These are phyloP conservation scores for Poeciliopsis occidentalis DNA, from an alignment of 2,113 vertebrate species.

Conservation along the genomic window DNA sequence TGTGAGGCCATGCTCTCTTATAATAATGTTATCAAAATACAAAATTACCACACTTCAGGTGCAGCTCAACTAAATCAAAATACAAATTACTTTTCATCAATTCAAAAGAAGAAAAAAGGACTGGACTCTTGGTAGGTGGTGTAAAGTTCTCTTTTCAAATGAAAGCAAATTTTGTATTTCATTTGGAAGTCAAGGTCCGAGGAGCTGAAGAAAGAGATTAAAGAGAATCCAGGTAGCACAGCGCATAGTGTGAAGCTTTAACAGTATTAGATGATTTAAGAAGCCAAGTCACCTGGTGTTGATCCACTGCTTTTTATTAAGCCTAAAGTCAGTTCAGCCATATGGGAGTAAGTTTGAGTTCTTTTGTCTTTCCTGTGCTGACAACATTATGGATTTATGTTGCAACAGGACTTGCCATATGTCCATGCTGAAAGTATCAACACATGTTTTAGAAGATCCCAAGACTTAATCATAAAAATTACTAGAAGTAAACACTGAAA, in stretches of 20 bases:
- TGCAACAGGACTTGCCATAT: too few relatives aligned
- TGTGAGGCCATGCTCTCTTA: background rate
- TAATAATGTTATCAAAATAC: background rate
- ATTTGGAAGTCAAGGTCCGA: background rate
- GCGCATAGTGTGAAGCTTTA: background rate
- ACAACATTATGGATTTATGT: background rate
- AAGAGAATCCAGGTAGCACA: background rate
- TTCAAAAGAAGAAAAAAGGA: background rate
- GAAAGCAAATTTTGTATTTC: background rate
- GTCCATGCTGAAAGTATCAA: too few relatives aligned
- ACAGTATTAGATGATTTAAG: background rate
- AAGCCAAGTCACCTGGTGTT: background rate
- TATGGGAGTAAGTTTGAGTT: background rate
- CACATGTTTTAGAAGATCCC: too few relatives aligned
- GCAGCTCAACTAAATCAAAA: background rate
- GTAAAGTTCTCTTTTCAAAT: too few relatives aligned
- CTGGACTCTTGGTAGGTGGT: background rate
- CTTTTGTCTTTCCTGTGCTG: background rate
- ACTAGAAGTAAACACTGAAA: too few relatives aligned
- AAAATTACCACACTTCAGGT: background rate
- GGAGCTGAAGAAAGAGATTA: background rate
- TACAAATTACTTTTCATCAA: background rate
- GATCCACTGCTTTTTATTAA: background rate
- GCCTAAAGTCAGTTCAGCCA: background rate
- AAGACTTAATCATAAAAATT: too few relatives aligned